Base-by-base conservation (phyloP, 2,113 vertebrate species). In the Perccottus glenii region DNA sequence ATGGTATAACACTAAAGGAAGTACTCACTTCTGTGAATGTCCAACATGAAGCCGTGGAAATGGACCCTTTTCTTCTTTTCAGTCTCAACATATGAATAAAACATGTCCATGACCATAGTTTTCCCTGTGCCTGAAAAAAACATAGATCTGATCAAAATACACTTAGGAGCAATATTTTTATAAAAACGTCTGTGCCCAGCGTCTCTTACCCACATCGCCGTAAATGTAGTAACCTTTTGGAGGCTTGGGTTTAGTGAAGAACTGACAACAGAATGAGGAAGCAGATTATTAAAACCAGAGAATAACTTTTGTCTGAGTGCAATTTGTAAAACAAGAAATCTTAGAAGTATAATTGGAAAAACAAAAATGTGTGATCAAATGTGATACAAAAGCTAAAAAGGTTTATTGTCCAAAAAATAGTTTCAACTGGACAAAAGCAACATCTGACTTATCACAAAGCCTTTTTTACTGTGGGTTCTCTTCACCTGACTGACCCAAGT, bases 51-150 rank as follows among this genome's bases (percentile, higher is more conserved):
- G 36, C 95, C 96, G 78, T 99, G 96, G 87, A 99, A 99, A 89
- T 99, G 97, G 52, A 98, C 97, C 87, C 97, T 92, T 83, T 94
- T 97, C 70, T 99, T 99, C 78, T 82, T 96, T 75, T 94, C 91
- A 16, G 93, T 93, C 86, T 96, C 91, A 81, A 96, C 93, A 59
- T 98, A 92, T 27, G 92, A 89, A 86, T 95, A 99, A 93, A 99
- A 99, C 89, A 99, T 96, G 90, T 99, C 97, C 98, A 99, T 99
- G 85, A 99, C 94, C 98, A 99, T 99, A 5, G 98, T 99, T 92
- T 99, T 99, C 8, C 98, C 98, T 11, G 98, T 98, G 60, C 98
- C 98, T 99, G 78, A 64, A 69, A 73, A 2, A 0, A 11, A n/a
- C 36, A 5, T 5, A 14, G 11, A 56, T 42, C 3, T 1, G 16